These are phyloP conservation scores for Chitala chitala DNA, from an alignment of 2,113 vertebrate genomes.

Conservation along the genomic window DNA sequence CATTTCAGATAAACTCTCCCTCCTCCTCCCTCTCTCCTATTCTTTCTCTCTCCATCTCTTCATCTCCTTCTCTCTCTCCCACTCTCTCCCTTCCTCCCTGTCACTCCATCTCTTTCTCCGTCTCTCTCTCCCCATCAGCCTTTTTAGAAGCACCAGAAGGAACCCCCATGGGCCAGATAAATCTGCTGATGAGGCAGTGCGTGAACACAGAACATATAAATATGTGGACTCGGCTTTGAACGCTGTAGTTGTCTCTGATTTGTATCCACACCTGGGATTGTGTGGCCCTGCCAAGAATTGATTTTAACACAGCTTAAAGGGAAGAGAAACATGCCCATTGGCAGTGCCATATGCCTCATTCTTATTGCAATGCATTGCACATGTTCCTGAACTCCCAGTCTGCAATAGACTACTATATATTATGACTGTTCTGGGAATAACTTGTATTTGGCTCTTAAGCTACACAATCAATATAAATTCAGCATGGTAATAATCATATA, in stretches of 20 bases:
- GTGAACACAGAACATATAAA: not conserved
- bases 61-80: too few relatives aligned
- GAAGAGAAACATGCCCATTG: constrained; percentile 24
- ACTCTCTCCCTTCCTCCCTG: too few relatives aligned
- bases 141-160: too few relatives aligned
- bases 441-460: constrained; percentile 61
- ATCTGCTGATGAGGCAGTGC: not conserved
- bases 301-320: constrained; percentile 32
- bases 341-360: constrained; percentile 31
- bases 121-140: too few relatives aligned
- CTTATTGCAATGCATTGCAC: constrained; percentile 36
- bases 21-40: too few relatives aligned
- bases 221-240: not conserved
- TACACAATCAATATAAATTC: constrained; percentile 69
- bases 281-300: constrained; percentile 23
- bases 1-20: too few relatives aligned
- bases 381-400: constrained; percentile 50
- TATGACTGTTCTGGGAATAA: constrained; percentile 49
- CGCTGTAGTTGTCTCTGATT: not conserved
- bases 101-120: too few relatives aligned
- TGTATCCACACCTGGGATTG: not conserved
- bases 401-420: constrained; percentile 42
- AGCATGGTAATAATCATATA: constrained; percentile 64
- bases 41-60: too few relatives aligned
- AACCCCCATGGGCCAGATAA: not conserved